Evolutionary conservation across 2,797 vertebrate species (phyloP).

Genomic region (Epinephelus awoara): DNA sequence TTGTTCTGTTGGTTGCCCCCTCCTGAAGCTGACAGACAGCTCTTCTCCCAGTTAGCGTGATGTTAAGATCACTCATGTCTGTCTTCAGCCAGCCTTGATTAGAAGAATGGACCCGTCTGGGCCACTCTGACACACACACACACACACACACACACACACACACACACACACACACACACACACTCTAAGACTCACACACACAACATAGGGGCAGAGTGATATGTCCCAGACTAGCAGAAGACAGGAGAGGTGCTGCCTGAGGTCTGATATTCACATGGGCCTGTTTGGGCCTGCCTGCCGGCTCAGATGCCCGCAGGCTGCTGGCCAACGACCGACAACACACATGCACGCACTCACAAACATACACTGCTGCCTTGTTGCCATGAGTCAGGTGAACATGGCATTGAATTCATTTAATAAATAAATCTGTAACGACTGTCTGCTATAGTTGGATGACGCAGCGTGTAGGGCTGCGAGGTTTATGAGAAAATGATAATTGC

Average conservation of each 20-base stretch:
- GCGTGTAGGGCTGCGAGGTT: background rate
- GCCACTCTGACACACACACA: constrained; percentile 23
- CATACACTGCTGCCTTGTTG: constrained; percentile 20
- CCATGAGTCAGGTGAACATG: constrained; percentile 36
- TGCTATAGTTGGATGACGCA: constrained; percentile 4
- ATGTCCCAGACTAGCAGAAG: constrained; percentile 35
- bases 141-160: constrained; percentile 15
- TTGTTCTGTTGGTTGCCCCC: background rate
- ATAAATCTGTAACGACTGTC: constrained; percentile 3
- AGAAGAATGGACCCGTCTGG: constrained; percentile 57
- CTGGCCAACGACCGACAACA: constrained; percentile 27
- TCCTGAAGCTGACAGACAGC: constrained; percentile 42
- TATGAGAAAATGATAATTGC: constrained; percentile 8
- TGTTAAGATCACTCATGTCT: constrained; percentile 43
- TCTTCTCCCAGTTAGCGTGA: constrained; percentile 21
- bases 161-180: constrained; percentile 25
- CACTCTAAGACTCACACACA: constrained; percentile 19
- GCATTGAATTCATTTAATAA: constrained; percentile 28
- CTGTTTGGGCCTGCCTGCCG: constrained; percentile 60
- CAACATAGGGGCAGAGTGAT: constrained; percentile 27
- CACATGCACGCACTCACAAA: background rate
- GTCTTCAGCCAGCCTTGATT: constrained; percentile 60
- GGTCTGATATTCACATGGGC: constrained; percentile 48
- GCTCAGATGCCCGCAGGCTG: constrained; percentile 47
- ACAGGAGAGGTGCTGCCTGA: constrained; percentile 45